A percentile compares a stretch with the other conserved stretches of the same genome.
Conservation (phyloP, 2,888 invertebrate species). For the Conops quadrifasciatus region DNA sequence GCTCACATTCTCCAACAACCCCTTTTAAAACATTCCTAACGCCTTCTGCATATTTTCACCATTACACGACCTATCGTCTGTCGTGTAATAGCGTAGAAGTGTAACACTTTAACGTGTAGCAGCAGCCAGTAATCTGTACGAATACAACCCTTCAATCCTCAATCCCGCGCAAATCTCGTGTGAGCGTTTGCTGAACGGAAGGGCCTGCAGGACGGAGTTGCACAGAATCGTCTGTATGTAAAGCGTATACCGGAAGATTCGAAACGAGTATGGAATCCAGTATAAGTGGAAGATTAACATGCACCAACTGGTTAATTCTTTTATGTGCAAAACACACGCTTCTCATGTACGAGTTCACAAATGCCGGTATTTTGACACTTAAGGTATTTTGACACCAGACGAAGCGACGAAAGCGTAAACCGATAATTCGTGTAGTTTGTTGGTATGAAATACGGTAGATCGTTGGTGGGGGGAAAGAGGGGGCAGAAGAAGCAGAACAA, state of each 20-base stretch:
- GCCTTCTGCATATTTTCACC: too few relatives aligned
- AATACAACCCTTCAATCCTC: not conserved
- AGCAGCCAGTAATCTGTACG: not conserved
- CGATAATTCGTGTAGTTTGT: not conserved
- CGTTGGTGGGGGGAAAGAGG: not conserved
- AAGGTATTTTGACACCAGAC: too few relatives aligned
- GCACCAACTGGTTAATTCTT: too few relatives aligned
- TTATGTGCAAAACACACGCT: too few relatives aligned
- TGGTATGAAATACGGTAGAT: not conserved
- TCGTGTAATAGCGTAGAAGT: too few relatives aligned
- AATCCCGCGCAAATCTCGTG: not conserved
- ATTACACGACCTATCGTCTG: too few relatives aligned
- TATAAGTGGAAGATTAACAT: constrained; percentile 14
- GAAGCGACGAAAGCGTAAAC: too few relatives aligned
- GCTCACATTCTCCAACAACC: too few relatives aligned
- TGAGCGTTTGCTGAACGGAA: not conserved
- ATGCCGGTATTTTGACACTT: too few relatives aligned
- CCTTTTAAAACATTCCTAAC: too few relatives aligned
- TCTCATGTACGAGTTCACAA: too few relatives aligned
- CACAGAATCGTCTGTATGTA: not conserved
- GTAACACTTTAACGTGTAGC: not conserved
- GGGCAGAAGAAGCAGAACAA: too few relatives aligned
- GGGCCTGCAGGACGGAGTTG: not conserved
- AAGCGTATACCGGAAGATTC: not conserved
- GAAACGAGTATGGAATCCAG: not conserved